Base-by-base conservation (phyloP, 2,888 invertebrate species). In the Polia nebulosa region DNA sequence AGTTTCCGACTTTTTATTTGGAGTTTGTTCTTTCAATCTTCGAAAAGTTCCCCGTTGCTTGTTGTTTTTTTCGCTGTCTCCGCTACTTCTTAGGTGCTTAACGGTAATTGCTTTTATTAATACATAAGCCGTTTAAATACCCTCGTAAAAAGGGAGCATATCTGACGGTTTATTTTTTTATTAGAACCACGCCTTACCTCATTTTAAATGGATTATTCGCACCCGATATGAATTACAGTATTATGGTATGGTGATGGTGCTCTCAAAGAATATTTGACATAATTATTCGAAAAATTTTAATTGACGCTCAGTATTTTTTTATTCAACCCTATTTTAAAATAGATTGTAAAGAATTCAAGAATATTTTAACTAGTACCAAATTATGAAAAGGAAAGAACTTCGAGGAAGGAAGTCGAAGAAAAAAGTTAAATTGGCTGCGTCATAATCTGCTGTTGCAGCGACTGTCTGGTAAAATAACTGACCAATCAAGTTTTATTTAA, bases 1-100 rank as follows among this genome's bases (percentile, higher is more conserved):
- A 80, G 70, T 76, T 78, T 56, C 59, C 59, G 65, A 73, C 68
- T 63, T 78, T 71, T 70, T 71, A 76, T 82, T 76, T 52, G 55
- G 60, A 66, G 69, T 72, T 75, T 78, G 70, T 75, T 78, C 58
- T 83, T 82, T 70, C 71, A 73, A 79, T 79, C 73, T 72, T 69
- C 58, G 41, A 45, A 66, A 76, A 82, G 62, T 80, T 75, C n/a
- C 45, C 32, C 22, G 64, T 36, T 63, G 29, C 60, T 63, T 49
- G 45, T 71, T 67, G 59, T 67, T 76, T 61, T 64, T 69, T 69
- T 78, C 58, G 63, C 56, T 52, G 59, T 53, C 49, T 72, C 34
- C 36, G 62, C 57, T 58, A 61, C 68, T 70, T 65, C 49, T 65
- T 39, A 47, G 45, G 65, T 69, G 60, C 72, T 80, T 72, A 63